Conservation (phyloP, 2,888 invertebrate genomes). For the Pecten maximus region DNA sequence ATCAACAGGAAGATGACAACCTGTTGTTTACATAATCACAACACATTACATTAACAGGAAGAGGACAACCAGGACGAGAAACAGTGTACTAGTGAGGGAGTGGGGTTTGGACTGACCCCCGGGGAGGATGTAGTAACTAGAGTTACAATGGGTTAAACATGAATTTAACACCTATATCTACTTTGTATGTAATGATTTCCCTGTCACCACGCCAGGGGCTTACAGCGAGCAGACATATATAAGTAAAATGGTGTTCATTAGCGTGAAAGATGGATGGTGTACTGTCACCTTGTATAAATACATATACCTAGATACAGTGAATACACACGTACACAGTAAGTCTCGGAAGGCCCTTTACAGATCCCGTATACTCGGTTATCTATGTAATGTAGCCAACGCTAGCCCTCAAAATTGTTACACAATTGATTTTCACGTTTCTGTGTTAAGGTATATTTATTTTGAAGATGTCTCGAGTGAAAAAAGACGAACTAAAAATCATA, state of each 20-base stretch:
- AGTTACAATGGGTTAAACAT: background rate
- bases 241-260: background rate
- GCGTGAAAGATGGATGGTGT: conserved; percentile 8
- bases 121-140: background rate
- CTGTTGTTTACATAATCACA: no score
- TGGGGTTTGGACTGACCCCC: background rate
- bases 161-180: background rate
- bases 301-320: background rate
- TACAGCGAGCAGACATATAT: background rate
- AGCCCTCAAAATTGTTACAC: no score
- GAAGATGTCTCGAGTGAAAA: no score
- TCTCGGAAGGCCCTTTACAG: background rate
- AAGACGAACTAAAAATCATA: no score
- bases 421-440: no score
- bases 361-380: no score
- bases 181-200: background rate
- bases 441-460: no score
- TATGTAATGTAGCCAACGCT: no score
- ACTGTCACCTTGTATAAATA: background rate
- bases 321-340: background rate
- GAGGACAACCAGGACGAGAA: no score
- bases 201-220: background rate
- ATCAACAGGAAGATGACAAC: no score
- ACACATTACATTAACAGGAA: no score
- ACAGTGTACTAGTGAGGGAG: background rate